Conservation (phyloP, 2,888 invertebrate species). For the Morpho deidamia region DNA sequence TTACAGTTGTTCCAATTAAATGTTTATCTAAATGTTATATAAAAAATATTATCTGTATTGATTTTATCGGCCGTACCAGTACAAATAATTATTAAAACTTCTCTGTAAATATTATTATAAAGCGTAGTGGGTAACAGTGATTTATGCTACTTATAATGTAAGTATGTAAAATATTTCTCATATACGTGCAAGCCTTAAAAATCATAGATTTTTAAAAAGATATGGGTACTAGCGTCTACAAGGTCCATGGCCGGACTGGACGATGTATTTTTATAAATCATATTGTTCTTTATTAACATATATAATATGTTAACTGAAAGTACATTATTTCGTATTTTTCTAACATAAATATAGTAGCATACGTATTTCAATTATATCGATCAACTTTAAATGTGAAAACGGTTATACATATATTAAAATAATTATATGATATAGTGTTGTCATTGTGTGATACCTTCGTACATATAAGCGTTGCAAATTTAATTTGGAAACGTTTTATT, state of each 20-base stretch:
- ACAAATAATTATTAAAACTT: constrained; percentile 52
- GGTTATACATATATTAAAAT: constrained; percentile 45
- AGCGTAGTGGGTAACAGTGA: constrained; percentile 61
- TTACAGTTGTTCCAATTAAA: constrained; percentile 50
- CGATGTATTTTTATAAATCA: constrained; percentile 77
- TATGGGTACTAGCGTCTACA: constrained; percentile 70
- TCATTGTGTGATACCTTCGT: constrained; percentile 43
- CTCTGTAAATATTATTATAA: constrained; percentile 57
- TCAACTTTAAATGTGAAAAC: constrained; percentile 62
- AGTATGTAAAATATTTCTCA: constrained; percentile 67
- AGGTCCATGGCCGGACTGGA: constrained; percentile 56
- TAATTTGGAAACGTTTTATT: constrained; percentile 61
- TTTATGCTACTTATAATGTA: constrained; percentile 67
- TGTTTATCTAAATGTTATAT: constrained; percentile 59
- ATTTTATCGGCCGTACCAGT: constrained; percentile 71
- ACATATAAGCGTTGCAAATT: constrained; percentile 56
- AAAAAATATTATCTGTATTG: constrained; percentile 40
- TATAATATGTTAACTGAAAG: constrained; percentile 76
- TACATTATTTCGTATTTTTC: constrained; percentile 77
- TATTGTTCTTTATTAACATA: constrained; percentile 78
- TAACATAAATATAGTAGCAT: constrained; percentile 67
- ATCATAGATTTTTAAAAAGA: constrained; percentile 72
- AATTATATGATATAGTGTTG: constrained; percentile 37
- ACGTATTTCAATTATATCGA: constrained; percentile 55
- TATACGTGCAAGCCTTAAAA: constrained; percentile 76